A percentile compares a stretch with the other conserved stretches of the same genome.
Evolutionary conservation across 2,797 vertebrate species (phyloP).

Genomic region (Semotilus atromaculatus): DNA sequence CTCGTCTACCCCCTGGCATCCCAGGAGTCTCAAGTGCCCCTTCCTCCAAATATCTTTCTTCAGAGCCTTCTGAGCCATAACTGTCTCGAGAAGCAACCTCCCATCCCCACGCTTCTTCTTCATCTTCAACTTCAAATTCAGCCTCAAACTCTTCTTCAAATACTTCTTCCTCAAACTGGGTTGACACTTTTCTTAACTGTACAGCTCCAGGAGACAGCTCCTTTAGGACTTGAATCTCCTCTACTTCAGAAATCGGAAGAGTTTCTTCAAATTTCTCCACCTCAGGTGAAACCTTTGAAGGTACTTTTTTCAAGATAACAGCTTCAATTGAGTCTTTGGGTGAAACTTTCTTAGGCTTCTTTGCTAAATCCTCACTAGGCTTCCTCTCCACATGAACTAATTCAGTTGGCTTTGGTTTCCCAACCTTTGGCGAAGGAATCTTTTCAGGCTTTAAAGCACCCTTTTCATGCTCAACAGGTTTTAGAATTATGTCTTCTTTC

Average conservation of each 20-base stretch:
- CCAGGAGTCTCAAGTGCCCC: conserved; percentile 82
- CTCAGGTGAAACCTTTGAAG: conserved; percentile 71
- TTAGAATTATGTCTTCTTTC: conserved; percentile 72
- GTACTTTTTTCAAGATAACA: conserved; percentile 70
- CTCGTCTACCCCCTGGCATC: conserved; percentile 81
- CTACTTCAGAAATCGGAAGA: conserved; percentile 58
- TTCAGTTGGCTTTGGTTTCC: conserved; percentile 69
- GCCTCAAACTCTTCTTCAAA: conserved; percentile 72
- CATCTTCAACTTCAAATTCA: conserved; percentile 69
- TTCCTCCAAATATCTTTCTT: conserved; percentile 71
- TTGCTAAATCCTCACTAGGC: conserved; percentile 69
- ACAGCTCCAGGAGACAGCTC: conserved; percentile 78
- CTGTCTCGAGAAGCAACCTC: conserved; percentile 77
- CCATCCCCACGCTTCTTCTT: conserved; percentile 79
- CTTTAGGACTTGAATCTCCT: conserved; percentile 67
- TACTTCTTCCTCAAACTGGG: conserved; percentile 78
- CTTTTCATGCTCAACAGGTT: conserved; percentile 73
- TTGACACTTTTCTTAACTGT: conserved; percentile 75
- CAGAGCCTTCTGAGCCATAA: conserved; percentile 77
- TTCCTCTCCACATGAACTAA: conserved; percentile 66
- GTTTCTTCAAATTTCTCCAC: conserved; percentile 66
- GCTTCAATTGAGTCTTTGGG: conserved; percentile 75
- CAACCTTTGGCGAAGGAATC: conserved; percentile 75
- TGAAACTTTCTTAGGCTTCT: conserved; percentile 65
- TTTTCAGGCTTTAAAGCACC: conserved; percentile 73